Evolutionary conservation across 1,140 invertebrate species (phyloP).

Genomic region (Calephelis virginiensis): DNA sequence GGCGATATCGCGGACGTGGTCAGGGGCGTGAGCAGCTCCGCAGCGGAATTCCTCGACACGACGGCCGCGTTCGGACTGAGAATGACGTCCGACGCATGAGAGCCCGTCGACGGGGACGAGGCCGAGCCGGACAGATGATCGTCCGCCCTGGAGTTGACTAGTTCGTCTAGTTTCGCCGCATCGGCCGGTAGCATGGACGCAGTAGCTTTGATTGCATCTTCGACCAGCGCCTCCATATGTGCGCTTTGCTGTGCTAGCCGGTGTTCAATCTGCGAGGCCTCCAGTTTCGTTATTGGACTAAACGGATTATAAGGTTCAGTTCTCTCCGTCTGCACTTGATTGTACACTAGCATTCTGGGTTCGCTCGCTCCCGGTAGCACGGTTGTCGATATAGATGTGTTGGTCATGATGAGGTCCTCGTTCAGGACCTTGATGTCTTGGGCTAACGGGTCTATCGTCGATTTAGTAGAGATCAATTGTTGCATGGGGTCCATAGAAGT

Average conservation of each 20-base stretch:
- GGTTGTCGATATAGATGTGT: conserved; percentile 39
- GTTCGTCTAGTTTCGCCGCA: conserved; percentile 80
- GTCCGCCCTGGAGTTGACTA: conserved; percentile 83
- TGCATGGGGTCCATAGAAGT: conserved; percentile 54
- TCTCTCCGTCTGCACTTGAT: conserved; percentile 45
- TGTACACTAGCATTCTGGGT: conserved; percentile 51
- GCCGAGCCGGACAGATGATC: conserved; percentile 71
- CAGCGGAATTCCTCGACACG: conserved; percentile 44
- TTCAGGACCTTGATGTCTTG: conserved; percentile 57
- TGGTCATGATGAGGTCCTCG: conserved; percentile 54
- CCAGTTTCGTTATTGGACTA: conserved; percentile 60
- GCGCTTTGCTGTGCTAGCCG: conserved; percentile 73
- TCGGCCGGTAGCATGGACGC: conserved; percentile 71
- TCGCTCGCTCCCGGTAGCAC: conserved; percentile 42
- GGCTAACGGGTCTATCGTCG: conserved; percentile 42
- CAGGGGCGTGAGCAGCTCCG: conserved; percentile 49
- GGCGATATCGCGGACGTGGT: conserved; percentile 75
- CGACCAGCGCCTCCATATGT: conserved; percentile 71
- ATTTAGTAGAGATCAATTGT: conserved; percentile 53
- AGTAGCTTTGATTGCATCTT: conserved; percentile 74
- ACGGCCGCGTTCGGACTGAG: conserved; percentile 58
- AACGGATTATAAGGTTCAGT: conserved; percentile 57
- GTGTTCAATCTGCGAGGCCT: conserved; percentile 67
- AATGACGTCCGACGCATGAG: conserved; percentile 78
- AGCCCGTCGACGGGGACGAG: conserved; percentile 70